These are phyloP conservation scores for Phaedon cochleariae DNA, from an alignment of 2,888 invertebrate species.

Conservation along the genomic window DNA sequence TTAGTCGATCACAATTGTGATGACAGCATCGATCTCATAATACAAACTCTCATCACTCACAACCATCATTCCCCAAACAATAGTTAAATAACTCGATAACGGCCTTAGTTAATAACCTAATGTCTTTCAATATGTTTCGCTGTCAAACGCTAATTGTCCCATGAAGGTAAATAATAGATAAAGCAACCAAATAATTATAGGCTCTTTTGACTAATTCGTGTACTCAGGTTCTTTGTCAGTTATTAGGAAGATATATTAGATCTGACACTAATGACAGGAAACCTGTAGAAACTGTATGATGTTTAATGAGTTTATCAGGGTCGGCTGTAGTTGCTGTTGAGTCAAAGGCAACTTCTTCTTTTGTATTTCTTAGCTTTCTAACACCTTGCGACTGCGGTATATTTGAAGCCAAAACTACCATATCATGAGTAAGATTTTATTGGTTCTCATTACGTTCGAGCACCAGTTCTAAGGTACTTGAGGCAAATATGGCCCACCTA, in stretches of 20 bases:
- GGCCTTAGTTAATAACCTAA: slow-evolving; percentile 18
- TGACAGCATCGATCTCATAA: slow-evolving; percentile 2
- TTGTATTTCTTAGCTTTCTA: too few relatives aligned
- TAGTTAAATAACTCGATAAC: slow-evolving; percentile 18
- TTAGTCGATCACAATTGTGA: not conserved
- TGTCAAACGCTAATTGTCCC: slow-evolving; percentile 29
- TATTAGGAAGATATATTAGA: slow-evolving; percentile 30
- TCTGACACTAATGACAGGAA: slow-evolving; percentile 31
- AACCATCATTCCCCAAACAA: slow-evolving; percentile 3
- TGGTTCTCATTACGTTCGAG: too few relatives aligned
- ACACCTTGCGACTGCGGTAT: too few relatives aligned
- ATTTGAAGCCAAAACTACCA: too few relatives aligned
- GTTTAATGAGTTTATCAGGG: not conserved
- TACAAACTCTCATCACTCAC: not conserved
- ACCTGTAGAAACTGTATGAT: slow-evolving; percentile 3
- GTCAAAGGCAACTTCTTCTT: too few relatives aligned
- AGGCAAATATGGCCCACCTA: too few relatives aligned
- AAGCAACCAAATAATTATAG: slow-evolving; percentile 29
- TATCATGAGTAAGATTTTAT: too few relatives aligned
- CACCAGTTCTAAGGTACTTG: too few relatives aligned
- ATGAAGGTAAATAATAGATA: slow-evolving; percentile 25
- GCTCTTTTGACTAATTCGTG: slow-evolving; percentile 13
- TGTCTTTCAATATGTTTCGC: slow-evolving; percentile 17
- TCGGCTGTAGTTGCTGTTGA: not conserved
- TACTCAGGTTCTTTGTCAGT: slow-evolving; percentile 18